Conservation (phyloP, 2,797 vertebrate genomes). For the Lerista edwardsae region DNA sequence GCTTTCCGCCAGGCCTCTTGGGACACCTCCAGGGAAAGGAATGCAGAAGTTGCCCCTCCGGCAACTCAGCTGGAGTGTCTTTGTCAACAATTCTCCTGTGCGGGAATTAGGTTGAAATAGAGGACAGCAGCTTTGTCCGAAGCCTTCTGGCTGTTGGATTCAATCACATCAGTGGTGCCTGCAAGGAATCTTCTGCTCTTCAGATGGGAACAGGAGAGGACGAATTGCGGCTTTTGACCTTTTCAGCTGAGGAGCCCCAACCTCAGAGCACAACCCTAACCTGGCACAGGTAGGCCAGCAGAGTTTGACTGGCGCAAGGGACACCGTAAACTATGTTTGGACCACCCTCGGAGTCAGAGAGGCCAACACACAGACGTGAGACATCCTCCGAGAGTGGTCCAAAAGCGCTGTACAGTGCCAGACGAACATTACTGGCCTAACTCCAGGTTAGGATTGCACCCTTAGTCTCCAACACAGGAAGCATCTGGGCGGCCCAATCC, state of each 20-base stretch:
- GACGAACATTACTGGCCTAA: too few species aligned
- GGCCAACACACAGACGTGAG: too few species aligned
- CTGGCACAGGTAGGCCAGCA: too few species aligned
- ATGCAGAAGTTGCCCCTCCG: rapidly evolving
- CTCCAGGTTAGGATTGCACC: too few species aligned
- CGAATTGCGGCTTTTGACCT: too few species aligned
- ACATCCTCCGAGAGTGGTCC: too few species aligned
- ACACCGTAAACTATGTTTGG: too few species aligned
- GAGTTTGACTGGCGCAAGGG: too few species aligned
- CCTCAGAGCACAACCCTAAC: too few species aligned
- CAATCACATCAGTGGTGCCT: background rate
- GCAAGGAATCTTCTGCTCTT: background rate
- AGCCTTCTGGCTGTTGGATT: background rate
- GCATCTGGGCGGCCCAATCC: background rate
- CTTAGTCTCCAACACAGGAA: background rate
- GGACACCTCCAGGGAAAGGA: background rate
- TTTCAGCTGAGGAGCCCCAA: background rate
- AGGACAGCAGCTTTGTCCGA: background rate
- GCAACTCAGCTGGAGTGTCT: background rate
- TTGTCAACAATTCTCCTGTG: rapidly evolving
- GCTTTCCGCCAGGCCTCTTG: background rate
- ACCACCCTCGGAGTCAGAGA: too few species aligned
- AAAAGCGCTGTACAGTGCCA: too few species aligned
- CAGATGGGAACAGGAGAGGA: too few species aligned
- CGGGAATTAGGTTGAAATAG: rapidly evolving